Conservation (phyloP, 2,113 vertebrate species). For the Apeltes quadracus region DNA sequence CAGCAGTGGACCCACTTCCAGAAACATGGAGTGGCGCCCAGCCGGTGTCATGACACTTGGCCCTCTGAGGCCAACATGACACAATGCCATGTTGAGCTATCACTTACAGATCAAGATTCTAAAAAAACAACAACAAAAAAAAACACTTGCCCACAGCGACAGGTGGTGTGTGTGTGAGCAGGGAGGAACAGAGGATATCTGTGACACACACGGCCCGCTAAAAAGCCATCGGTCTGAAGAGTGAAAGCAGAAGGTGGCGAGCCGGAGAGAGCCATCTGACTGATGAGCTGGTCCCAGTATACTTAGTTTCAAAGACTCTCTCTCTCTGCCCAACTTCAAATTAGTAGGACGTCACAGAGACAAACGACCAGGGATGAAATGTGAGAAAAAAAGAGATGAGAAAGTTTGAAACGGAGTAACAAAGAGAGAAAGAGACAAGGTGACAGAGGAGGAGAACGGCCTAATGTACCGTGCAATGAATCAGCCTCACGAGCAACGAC, state of each 20-base stretch:
- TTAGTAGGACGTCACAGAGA: background rate
- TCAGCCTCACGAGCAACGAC: slow-evolving; percentile 41
- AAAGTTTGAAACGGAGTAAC: background rate
- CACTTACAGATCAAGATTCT: background rate
- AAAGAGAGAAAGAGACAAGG: background rate
- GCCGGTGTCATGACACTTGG: background rate
- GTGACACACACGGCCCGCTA: slow-evolving; percentile 12
- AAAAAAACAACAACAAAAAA: slow-evolving; percentile 6
- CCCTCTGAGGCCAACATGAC: slow-evolving; percentile 5
- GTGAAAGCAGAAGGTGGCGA: slow-evolving; percentile 15
- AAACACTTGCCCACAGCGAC: background rate
- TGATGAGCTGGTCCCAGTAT: slow-evolving; percentile 31
- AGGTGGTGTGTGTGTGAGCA: background rate
- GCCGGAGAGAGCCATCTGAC: slow-evolving; percentile 21
- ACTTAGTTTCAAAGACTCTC: slow-evolving; percentile 9
- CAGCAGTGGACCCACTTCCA: background rate
- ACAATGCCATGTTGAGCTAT: slow-evolving; percentile 6
- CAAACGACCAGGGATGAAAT: background rate
- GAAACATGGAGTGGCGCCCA: slow-evolving; percentile 1
- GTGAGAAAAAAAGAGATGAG: slow-evolving; percentile 9
- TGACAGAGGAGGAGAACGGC: background rate
- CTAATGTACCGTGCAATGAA: slow-evolving; percentile 36
- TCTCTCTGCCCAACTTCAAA: background rate
- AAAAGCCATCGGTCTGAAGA: slow-evolving; percentile 27
- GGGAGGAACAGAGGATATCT: background rate